Evolutionary conservation across 2,888 invertebrate genomes (phyloP), one percentile per base, ranked within the genome.

Genomic region (Hipparchia semele): DNA sequence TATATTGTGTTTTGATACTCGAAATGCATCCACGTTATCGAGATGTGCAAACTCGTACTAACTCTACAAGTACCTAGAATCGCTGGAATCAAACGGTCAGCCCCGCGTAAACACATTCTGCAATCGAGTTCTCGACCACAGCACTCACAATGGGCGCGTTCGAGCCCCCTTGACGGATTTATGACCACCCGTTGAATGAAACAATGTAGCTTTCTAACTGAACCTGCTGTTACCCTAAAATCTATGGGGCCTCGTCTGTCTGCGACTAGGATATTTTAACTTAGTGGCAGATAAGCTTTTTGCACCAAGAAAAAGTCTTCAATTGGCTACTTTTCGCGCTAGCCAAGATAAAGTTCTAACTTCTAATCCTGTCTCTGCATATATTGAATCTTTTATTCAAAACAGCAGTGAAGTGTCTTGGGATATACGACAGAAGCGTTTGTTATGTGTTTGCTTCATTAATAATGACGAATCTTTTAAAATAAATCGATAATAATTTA

Each of bases 141-240:
- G 71, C 73, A 60, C 71, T 73, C 54, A 68, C 74, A 73, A 59
- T 72, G 74, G 73, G 71, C 61, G 75, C 68, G 54, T 71, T 74
- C 64, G 68, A 68, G 67, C 71, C 70, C 64, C 60, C 65, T 53
- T 74, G 72, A 76, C 70, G 75, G 78, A 78, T 78, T 80, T 80
- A 79, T 76, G 72, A 78, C 67, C 68, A 69, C 76, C 74, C 75
- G 77, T 77, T 75, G 76, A 79, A 80, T 74, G 76, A 79, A 79
- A 82, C 79, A 79, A 79, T 80, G 77, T 79, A 70, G 75, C 59
- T 67, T 74, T 74, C 75, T 73, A 77, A 71, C 75, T 70, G 66
- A 61, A 71, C 68, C 53, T 64, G 70, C 61, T 73, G 75, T 71
- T 75, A 72, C 64, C 73, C 75, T 77, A 69, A 75, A 61, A 13